These are phyloP conservation scores for Colostygia pectinataria DNA, from an alignment of 2,888 invertebrate genomes.

Conservation along the genomic window DNA sequence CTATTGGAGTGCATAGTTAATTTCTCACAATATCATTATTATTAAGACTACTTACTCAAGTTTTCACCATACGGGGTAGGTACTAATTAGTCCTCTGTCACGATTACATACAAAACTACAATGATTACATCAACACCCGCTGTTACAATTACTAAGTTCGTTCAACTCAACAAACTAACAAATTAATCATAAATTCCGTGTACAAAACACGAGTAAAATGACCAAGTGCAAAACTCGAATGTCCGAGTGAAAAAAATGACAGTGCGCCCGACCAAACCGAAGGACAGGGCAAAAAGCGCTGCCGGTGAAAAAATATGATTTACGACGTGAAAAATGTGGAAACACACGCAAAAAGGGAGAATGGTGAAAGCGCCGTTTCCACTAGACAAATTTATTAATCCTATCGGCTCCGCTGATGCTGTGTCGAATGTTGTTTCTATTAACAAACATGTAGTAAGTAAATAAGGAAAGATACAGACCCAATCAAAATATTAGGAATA, in stretches of 20 bases:
- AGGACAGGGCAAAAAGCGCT: slow-evolving; percentile 79
- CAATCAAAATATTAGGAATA: too few relatives aligned
- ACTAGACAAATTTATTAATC: slow-evolving; percentile 81
- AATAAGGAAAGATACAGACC: neutral
- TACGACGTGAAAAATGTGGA: slow-evolving; percentile 82
- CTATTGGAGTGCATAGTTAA: slow-evolving; percentile 39
- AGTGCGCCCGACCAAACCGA: slow-evolving; percentile 76
- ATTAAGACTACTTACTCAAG: slow-evolving; percentile 3
- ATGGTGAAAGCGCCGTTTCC: slow-evolving; percentile 77
- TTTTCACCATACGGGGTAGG: slow-evolving; percentile 1
- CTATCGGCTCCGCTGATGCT: slow-evolving; percentile 60
- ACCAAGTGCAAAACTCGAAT: slow-evolving; percentile 72
- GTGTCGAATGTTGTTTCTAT: slow-evolving; percentile 46
- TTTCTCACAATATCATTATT: slow-evolving; percentile 50
- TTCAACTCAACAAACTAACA: slow-evolving; percentile 52
- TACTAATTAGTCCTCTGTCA: slow-evolving; percentile 3
- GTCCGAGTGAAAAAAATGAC: slow-evolving; percentile 79
- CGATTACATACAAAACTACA: slow-evolving; percentile 11
- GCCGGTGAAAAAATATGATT: slow-evolving; percentile 83
- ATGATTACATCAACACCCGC: slow-evolving; percentile 25
- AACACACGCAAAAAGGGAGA: slow-evolving; percentile 78
- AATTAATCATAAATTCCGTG: slow-evolving; percentile 72
- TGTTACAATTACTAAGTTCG: slow-evolving; percentile 43
- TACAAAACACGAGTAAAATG: slow-evolving; percentile 72
- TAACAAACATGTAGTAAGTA: slow-evolving; percentile 1